Evolutionary conservation across 2,888 invertebrate genomes (phyloP).

Genomic region (Rhodophaea formosa): DNA sequence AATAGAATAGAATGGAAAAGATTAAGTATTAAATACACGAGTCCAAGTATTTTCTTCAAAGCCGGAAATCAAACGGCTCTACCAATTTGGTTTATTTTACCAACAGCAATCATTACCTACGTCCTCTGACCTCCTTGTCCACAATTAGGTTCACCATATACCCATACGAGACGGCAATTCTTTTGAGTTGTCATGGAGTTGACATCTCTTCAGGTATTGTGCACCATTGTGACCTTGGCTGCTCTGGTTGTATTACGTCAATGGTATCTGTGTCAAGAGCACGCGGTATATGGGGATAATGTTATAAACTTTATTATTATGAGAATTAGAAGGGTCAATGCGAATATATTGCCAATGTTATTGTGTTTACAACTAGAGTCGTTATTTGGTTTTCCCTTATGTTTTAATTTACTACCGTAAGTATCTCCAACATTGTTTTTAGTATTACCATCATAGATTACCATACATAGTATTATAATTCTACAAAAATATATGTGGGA

Average conservation of each 20-base stretch:
- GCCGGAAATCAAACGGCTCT: no score
- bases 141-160: not conserved
- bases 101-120: not conserved
- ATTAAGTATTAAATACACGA: no score
- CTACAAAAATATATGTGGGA: no score
- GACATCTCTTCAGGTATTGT: conserved; percentile 44
- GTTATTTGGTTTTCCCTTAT: not conserved
- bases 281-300: conserved; percentile 19
- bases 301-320: conserved; percentile 5
- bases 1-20: no score
- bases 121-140: conserved; percentile 1
- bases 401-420: no score
- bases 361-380: not conserved
- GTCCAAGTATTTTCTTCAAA: no score
- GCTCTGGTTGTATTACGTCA: conserved; percentile 34
- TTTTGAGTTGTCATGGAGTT: conserved; percentile 55
- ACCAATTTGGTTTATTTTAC: not conserved
- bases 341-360: conserved; percentile 1
- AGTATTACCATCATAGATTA: no score
- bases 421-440: no score
- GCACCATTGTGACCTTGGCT: conserved; percentile 33
- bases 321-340: not conserved
- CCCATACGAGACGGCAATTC: conserved; percentile 42
- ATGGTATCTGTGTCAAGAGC: conserved; percentile 40
- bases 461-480: no score